These are phyloP conservation scores for Drosophila picticornis DNA, from an alignment of 2,888 invertebrate species.

Conservation along the genomic window DNA sequence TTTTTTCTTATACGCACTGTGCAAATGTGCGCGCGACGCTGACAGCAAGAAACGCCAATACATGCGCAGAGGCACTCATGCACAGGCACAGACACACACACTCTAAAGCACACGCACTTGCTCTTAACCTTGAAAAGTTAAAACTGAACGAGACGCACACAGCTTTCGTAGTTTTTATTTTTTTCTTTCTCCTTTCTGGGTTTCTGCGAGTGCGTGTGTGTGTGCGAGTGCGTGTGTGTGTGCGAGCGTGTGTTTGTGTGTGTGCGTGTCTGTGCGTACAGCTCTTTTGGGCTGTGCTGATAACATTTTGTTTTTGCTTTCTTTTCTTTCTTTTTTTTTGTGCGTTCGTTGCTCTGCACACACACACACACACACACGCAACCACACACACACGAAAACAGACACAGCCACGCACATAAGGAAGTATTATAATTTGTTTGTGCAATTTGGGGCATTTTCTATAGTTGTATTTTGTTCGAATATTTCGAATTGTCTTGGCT, in stretches of 20 bases:
- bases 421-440: constrained; percentile 36
- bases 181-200: constrained; percentile 46
- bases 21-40: constrained; percentile 44
- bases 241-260: neutral
- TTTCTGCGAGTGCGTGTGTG: constrained; percentile 28
- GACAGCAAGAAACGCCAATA: constrained; percentile 43
- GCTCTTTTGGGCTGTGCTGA: constrained; percentile 61
- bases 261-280: constrained; percentile 32
- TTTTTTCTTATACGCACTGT: constrained; percentile 62
- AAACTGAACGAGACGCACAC: constrained; percentile 46
- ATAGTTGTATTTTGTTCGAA: constrained; percentile 48
- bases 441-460: constrained; percentile 42
- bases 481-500: constrained; percentile 27
- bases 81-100: constrained; percentile 24
- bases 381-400: constrained; percentile 10
- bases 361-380: constrained; percentile 10
- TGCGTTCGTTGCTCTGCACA: constrained; percentile 60
- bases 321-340: constrained; percentile 53
- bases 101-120: constrained; percentile 71
- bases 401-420: constrained; percentile 1
- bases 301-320: constrained; percentile 73
- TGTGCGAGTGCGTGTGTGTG: constrained; percentile 12
- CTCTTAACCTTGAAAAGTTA: constrained; percentile 75
- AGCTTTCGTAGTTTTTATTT: constrained; percentile 42
- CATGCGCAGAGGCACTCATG: constrained; percentile 20